Conservation (phyloP, 2,113 vertebrate genomes). For the Phaethornis superciliosus region DNA sequence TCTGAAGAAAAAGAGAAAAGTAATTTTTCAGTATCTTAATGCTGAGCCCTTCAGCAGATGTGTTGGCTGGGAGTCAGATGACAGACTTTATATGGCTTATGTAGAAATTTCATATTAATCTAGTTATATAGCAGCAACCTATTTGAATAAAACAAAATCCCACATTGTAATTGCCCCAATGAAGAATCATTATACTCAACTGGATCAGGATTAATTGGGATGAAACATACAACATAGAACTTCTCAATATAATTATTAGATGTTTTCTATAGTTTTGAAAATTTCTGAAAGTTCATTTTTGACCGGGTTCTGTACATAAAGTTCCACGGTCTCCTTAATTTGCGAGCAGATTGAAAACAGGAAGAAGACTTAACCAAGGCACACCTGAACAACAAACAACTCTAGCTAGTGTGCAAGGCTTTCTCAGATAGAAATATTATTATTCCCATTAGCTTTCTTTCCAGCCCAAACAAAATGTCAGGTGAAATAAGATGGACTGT, state of each 20-base stretch:
- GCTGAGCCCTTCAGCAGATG: neutral
- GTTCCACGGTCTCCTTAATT: neutral
- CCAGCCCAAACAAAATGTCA: neutral
- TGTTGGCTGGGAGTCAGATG: neutral
- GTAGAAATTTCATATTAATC: neutral
- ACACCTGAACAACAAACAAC: neutral
- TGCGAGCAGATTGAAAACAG: neutral
- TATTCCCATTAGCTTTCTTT: neutral
- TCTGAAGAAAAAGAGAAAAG: neutral
- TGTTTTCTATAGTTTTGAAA: neutral
- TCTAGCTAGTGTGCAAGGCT: neutral
- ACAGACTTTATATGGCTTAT: neutral
- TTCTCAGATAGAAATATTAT: neutral
- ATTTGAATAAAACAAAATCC: neutral
- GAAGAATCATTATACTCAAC: neutral
- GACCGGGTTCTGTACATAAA: neutral
- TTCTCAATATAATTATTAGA: neutral
- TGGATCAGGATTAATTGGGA: neutral
- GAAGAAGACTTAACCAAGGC: neutral
- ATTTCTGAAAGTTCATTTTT: neutral
- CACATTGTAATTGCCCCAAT: neutral
- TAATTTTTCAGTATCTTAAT: neutral
- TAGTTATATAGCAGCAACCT: neutral
- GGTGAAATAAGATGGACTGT: neutral
- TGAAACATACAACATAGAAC: neutral